A percentile compares a stretch with the other conserved stretches of the same genome.
Conservation (phyloP, 2,888 invertebrate genomes). For the Steromphala cineraria region DNA sequence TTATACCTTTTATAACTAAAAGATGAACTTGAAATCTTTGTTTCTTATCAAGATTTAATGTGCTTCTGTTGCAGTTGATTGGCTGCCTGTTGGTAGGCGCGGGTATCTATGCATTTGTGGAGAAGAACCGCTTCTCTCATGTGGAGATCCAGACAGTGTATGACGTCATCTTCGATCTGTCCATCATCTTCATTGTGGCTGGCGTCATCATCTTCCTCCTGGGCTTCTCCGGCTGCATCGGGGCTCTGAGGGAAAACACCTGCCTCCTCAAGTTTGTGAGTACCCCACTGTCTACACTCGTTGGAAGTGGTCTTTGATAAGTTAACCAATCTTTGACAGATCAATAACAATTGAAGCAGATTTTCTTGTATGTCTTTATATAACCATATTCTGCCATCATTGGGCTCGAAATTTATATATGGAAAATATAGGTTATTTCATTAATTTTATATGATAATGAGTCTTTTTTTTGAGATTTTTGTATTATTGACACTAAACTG, state of each 20-base stretch:
- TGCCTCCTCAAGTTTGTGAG: constrained; percentile 91
- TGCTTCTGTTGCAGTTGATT: constrained; percentile 81
- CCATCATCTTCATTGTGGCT: constrained; percentile 90
- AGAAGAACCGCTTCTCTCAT: constrained; percentile 85
- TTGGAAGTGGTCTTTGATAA: no score
- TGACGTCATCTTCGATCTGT: constrained; percentile 90
- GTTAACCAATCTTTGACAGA: no score
- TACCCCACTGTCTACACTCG: background rate
- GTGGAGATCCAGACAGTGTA: constrained; percentile 81
- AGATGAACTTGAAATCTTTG: no score
- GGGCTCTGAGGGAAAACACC: constrained; percentile 92
- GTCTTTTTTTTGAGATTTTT: no score
- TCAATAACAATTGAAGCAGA: no score
- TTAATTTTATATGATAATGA: no score
- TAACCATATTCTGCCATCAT: no score
- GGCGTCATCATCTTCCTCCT: constrained; percentile 94
- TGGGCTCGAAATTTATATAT: no score
- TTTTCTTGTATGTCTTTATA: no score
- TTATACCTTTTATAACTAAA: no score
- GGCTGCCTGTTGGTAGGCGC: constrained; percentile 91
- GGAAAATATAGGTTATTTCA: no score
- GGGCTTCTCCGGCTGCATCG: constrained; percentile 95
- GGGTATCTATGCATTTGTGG: constrained; percentile 92
- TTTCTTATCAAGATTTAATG: background rate
- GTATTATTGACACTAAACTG: no score